Evolutionary conservation across 2,797 vertebrate genomes (phyloP).

Genomic region (Acanthornis magna): DNA sequence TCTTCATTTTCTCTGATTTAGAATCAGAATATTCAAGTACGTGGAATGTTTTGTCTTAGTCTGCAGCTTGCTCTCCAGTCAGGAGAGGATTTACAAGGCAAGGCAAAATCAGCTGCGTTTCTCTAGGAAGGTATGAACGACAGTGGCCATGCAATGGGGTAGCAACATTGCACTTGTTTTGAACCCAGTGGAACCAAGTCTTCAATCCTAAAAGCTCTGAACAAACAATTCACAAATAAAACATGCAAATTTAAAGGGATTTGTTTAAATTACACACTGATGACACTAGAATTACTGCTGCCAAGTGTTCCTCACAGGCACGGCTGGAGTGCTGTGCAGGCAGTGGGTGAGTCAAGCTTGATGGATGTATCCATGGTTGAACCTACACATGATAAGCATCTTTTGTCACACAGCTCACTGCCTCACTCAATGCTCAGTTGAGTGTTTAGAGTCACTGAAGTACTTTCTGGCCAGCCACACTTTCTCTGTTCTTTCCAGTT

Average conservation of each 20-base stretch:
- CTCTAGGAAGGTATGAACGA: background rate
- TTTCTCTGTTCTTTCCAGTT: background rate
- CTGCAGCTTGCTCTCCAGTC: background rate
- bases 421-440: background rate
- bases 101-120: background rate
- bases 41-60: background rate
- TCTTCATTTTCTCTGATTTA: background rate
- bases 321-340: background rate
- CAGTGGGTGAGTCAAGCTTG: background rate
- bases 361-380: background rate
- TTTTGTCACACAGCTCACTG: background rate
- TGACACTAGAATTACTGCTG: background rate
- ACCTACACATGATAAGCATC: background rate
- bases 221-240: background rate
- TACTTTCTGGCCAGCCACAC: background rate
- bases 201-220: background rate
- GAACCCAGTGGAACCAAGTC: background rate
- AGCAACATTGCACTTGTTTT: background rate
- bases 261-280: background rate
- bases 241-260: background rate
- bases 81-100: background rate
- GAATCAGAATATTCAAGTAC: constrained; percentile 1
- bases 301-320: background rate
- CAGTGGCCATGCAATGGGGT: no score
- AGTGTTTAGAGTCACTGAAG: background rate